Percentiles rank a stretch among this genome's conserved stretches.
phyloP scores from a whole-genome alignment of 2,888 invertebrate species.

The Dexiosoma caninum region DNA sequence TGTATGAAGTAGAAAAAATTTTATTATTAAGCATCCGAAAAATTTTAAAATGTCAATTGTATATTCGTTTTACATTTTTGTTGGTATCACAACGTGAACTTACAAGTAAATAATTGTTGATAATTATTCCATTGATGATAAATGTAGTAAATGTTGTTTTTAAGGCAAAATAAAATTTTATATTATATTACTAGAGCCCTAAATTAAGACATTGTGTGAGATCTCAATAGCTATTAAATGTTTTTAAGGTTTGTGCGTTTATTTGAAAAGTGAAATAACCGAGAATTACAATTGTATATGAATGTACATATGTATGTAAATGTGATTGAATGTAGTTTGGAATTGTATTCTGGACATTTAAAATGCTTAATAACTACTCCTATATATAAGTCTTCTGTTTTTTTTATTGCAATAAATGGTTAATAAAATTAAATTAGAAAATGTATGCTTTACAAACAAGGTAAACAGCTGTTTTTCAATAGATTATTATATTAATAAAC shows the following conservation, averaged over 20 bases:
- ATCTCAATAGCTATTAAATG: slow-evolving; percentile 28
- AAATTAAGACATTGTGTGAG: slow-evolving; percentile 24
- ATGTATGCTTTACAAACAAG: slow-evolving; percentile 42
- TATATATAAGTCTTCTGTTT: slow-evolving; percentile 4
- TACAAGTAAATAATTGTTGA: too few species aligned
- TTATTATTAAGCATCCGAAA: neutral
- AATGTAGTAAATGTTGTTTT: neutral
- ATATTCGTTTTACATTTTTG: too few species aligned
- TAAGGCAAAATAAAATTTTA: slow-evolving; percentile 39
- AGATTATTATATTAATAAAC: slow-evolving; percentile 45
- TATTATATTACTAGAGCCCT: neutral
- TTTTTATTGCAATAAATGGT: slow-evolving; percentile 24
- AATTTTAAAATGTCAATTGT: neutral
- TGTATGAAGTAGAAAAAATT: neutral
- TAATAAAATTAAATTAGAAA: slow-evolving; percentile 36
- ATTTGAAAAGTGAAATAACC: neutral
- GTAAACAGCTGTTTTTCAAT: slow-evolving; percentile 41
- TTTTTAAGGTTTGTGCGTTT: neutral
- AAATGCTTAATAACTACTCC: slow-evolving; percentile 49
- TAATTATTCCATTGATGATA: neutral
- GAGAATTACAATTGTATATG: neutral
- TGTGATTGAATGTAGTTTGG: too few species aligned
- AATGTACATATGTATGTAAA: neutral
- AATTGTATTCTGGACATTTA: slow-evolving; percentile 25
- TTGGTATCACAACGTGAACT: too few species aligned